A percentile compares a stretch with the other conserved stretches of the same genome.
These are phyloP conservation scores for Holocentrus rufus DNA, from an alignment of 2,797 vertebrate genomes.

Conservation along the genomic window DNA sequence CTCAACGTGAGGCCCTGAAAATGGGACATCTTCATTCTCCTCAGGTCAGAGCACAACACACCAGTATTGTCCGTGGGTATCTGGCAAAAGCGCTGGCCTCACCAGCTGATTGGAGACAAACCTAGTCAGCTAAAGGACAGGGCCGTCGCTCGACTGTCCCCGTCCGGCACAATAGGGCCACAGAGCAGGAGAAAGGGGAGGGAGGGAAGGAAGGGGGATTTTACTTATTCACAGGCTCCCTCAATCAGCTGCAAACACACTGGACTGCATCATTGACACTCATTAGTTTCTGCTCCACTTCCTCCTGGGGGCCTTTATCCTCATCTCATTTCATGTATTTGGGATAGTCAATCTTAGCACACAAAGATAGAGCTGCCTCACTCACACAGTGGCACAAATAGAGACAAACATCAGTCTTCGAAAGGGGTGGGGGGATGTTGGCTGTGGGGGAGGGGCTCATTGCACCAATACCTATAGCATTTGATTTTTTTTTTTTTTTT, in stretches of 20 bases:
- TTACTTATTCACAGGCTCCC: slow-evolving; percentile 70
- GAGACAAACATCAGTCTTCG: slow-evolving; percentile 41
- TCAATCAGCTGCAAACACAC: slow-evolving; percentile 70
- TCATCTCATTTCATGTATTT: slow-evolving; percentile 68
- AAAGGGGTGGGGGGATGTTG: slow-evolving; percentile 25
- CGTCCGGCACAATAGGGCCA: slow-evolving; percentile 59
- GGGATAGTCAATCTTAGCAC: slow-evolving; percentile 60
- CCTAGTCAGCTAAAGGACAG: slow-evolving; percentile 45
- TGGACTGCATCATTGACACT: slow-evolving; percentile 62
- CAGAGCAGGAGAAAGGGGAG: slow-evolving; percentile 29
- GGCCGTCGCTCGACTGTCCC: slow-evolving; percentile 44
- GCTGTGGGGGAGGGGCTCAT: neutral
- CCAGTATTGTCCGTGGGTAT: slow-evolving; percentile 42
- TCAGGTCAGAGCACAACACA: slow-evolving; percentile 44
- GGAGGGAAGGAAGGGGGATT: slow-evolving; percentile 34
- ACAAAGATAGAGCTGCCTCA: slow-evolving; percentile 61
- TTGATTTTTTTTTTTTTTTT: no score
- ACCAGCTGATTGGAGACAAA: slow-evolving; percentile 55
- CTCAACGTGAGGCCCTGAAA: neutral
- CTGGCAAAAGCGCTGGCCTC: slow-evolving; percentile 47
- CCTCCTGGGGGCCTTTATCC: slow-evolving; percentile 71
- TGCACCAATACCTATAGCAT: slow-evolving; percentile 1
- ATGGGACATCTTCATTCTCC: slow-evolving; percentile 16
- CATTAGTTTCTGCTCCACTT: slow-evolving; percentile 83
- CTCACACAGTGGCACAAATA: slow-evolving; percentile 44